phyloP scores from a whole-genome alignment of 1,140 invertebrate species.

The Drosophila mojavensis region DNA sequence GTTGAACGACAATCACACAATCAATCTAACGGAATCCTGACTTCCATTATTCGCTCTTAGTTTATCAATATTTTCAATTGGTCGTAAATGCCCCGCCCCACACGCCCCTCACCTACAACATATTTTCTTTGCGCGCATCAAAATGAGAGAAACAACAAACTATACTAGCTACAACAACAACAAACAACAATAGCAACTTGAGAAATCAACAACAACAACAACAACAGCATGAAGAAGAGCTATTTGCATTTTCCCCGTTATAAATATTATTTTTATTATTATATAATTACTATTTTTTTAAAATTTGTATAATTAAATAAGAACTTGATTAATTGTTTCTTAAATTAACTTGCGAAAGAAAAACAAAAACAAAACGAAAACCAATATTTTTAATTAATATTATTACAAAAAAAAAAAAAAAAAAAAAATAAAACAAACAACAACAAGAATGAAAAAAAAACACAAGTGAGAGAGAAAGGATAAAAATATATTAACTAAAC shows the following conservation, averaged over 20 bases:
- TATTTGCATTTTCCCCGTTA: conserved; percentile 78
- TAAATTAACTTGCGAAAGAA: conserved; percentile 74
- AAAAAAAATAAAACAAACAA: too few relatives aligned
- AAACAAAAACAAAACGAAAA: conserved; percentile 55
- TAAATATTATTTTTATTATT: conserved; percentile 81
- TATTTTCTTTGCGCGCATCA: conserved; percentile 41
- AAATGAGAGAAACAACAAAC: conserved; percentile 39
- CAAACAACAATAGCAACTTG: conserved; percentile 31
- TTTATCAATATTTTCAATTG: conserved; percentile 29
- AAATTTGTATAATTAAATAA: conserved; percentile 81
- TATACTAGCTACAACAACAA: conserved; percentile 40
- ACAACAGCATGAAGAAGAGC: conserved; percentile 40
- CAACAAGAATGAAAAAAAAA: too few relatives aligned
- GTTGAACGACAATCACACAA: conserved; percentile 55
- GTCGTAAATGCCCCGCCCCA: conserved; percentile 24
- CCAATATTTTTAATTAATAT: conserved; percentile 57
- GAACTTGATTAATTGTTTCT: conserved; percentile 78
- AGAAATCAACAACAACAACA: conserved; percentile 41
- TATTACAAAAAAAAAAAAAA: conserved; percentile 44
- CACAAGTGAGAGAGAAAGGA: conserved; percentile 42
- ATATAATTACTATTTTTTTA: conserved; percentile 81
- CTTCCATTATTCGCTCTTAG: neutral
- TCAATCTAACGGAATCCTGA: conserved; percentile 2
- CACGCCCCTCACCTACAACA: neutral
- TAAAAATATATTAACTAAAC: conserved; percentile 68